Conservation (phyloP, 2,888 invertebrate genomes). For the Micropterix aruncella region DNA sequence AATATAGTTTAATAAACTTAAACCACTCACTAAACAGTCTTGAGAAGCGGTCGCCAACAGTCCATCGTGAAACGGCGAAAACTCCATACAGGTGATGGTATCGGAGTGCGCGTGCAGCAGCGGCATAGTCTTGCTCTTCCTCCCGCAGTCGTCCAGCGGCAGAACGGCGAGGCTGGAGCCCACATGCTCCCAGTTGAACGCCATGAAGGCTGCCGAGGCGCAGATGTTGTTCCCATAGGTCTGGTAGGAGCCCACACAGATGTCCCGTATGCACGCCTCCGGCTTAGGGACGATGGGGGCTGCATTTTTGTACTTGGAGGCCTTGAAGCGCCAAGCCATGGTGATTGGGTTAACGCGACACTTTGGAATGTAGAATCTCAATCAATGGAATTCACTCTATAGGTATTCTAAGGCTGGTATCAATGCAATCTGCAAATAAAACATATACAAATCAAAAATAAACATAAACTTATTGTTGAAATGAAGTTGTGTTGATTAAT, state of each 20-base stretch:
- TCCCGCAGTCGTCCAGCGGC: slow-evolving; percentile 76
- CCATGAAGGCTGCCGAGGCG: slow-evolving; percentile 86
- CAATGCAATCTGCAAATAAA: too few species aligned
- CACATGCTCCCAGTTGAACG: slow-evolving; percentile 89
- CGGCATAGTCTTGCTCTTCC: slow-evolving; percentile 81
- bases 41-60: slow-evolving; percentile 82
- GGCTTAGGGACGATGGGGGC: slow-evolving; percentile 91
- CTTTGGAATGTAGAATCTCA: too few species aligned
- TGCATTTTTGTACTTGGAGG: slow-evolving; percentile 97
- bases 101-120: slow-evolving; percentile 76
- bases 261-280: slow-evolving; percentile 79
- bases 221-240: slow-evolving; percentile 93
- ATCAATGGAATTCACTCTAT: too few species aligned
- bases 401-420: too few species aligned
- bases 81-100: slow-evolving; percentile 88
- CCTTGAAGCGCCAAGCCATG: slow-evolving; percentile 94
- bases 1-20: slow-evolving; percentile 5
- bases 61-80: slow-evolving; percentile 92
- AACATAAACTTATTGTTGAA: too few species aligned
- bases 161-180: slow-evolving; percentile 83
- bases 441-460: too few species aligned
- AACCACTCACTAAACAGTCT: slow-evolving; percentile 62
- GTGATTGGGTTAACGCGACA: too few species aligned
- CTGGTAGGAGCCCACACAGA: slow-evolving; percentile 85
- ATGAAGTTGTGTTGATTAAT: too few species aligned